Conservation (phyloP, 2,888 invertebrate genomes). For the Chalcosyrphus nemorum region DNA sequence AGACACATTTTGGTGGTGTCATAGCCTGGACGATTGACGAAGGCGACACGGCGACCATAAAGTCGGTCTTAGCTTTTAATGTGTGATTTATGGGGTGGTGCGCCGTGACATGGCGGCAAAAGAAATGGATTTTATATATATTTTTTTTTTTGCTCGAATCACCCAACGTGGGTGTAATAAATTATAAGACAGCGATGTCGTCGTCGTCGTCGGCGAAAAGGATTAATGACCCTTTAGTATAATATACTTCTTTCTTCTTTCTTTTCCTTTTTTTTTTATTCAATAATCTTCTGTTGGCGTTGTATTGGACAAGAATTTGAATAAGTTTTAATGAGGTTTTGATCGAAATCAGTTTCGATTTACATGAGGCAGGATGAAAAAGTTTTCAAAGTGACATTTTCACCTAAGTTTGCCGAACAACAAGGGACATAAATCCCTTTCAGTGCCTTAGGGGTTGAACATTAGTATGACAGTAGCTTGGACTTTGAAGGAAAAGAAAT, state of each 20-base stretch:
- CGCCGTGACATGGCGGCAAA: not conserved
- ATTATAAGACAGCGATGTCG: constrained; percentile 8
- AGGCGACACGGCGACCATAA: constrained; percentile 11
- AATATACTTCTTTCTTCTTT: not conserved
- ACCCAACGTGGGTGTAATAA: not conserved
- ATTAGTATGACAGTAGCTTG: not conserved
- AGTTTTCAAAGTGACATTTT: not conserved
- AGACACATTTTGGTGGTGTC: constrained; percentile 21
- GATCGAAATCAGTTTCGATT: not conserved
- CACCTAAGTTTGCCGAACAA: not conserved
- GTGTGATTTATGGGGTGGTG: constrained; percentile 39
- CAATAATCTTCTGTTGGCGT: too few species aligned
- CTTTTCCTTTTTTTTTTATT: not conserved
- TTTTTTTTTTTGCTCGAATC: not conserved
- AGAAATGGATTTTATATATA: not conserved
- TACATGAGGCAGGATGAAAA: not conserved
- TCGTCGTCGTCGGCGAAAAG: constrained; percentile 13
- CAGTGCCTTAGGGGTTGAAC: not conserved
- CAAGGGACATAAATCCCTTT: not conserved
- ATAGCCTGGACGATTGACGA: constrained; percentile 15
- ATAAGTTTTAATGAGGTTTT: not conserved
- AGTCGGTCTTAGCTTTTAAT: constrained; percentile 40
- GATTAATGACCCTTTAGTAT: not conserved
- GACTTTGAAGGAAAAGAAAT: not conserved
- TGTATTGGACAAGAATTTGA: too few species aligned